Evolutionary conservation across 1,140 invertebrate genomes (phyloP), one percentile per base, ranked within the genome.

Genomic region (Cylas formicarius): DNA sequence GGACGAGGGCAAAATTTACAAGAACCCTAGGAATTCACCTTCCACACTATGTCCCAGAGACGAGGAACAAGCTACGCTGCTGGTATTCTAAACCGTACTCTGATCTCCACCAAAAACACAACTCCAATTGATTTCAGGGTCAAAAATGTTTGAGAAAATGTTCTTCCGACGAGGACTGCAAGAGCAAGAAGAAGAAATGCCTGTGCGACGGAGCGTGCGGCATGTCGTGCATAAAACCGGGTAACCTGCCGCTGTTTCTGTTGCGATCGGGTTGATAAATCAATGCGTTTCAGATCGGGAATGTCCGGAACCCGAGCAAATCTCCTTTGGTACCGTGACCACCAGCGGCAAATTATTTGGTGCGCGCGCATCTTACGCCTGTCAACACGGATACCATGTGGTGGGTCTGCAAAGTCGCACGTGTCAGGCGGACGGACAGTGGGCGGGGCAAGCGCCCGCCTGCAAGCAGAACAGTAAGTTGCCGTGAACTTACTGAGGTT

Each of bases 151-250:
- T 94, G 29, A 77, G 93, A 47, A 90, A 94, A 65, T 98, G 95
- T 65, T 89, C 82, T 0, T 83, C 85, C 0, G 90, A 97, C 61
- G 86, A 89, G 58, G 92, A 97, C 61, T 98, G 95, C 68, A 95
- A 94, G 66, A 95, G 90, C 61, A 86, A 92, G 67, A 89, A 92
- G 70, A 96, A 96, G 69, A 88, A 90, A 60, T 98, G 95, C 63
- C 73, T 95, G 31, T 98, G 95, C 65, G 95, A 98, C 62, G 94
- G 92, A 22, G 78, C 86, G 2, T 98, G 95, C 63, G 95, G 94
- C 16, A 85, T 93, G 78, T 94, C 90, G 11, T 98, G 95, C 68
- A 92, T 98, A 45, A 95, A 96, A 70, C 90, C 90, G 56, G 77
- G 77, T 80, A 29, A 68, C 67, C 67, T 2, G 11, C 22, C 16